These are phyloP conservation scores for Clusia tigrina DNA, from an alignment of 2,888 invertebrate genomes.

Conservation along the genomic window DNA sequence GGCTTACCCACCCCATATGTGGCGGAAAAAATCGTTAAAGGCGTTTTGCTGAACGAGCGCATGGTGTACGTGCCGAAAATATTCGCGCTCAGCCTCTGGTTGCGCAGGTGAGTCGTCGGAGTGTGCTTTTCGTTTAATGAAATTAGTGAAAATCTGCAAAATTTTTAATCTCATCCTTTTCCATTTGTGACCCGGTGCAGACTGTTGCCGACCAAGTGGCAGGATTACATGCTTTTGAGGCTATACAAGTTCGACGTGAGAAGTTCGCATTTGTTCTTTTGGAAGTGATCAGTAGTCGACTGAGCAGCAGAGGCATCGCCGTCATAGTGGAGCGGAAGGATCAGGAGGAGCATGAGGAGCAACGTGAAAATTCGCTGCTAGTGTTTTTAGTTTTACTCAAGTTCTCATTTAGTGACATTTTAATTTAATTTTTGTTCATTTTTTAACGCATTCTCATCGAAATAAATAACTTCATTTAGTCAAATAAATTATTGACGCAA, in stretches of 20 bases:
- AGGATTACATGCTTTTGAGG: slow-evolving; percentile 58
- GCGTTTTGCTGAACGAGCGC: slow-evolving; percentile 57
- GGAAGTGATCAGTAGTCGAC: slow-evolving; percentile 59
- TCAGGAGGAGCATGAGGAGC: no score
- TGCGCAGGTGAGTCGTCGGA: slow-evolving; percentile 57
- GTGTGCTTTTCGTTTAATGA: not conserved
- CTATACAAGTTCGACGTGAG: slow-evolving; percentile 60
- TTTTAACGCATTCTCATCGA: no score
- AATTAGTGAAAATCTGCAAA: no score
- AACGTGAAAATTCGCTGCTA: no score
- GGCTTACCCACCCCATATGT: slow-evolving; percentile 60
- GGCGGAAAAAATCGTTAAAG: slow-evolving; percentile 59
- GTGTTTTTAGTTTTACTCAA: no score
- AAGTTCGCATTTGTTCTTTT: slow-evolving; percentile 59
- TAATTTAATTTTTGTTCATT: no score
- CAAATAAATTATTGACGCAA: no score
- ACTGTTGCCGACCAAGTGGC: slow-evolving; percentile 60
- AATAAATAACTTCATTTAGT: no score
- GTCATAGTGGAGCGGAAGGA: no score
- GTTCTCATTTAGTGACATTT: no score
- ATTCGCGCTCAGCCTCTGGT: slow-evolving; percentile 60
- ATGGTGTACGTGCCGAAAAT: slow-evolving; percentile 62
- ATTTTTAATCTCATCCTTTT: no score
- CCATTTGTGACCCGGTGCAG: slow-evolving; percentile 36
- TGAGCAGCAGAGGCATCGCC: no score